phyloP scores from a whole-genome alignment of 2,113 vertebrate genomes.

The Corythaeola cristata region DNA sequence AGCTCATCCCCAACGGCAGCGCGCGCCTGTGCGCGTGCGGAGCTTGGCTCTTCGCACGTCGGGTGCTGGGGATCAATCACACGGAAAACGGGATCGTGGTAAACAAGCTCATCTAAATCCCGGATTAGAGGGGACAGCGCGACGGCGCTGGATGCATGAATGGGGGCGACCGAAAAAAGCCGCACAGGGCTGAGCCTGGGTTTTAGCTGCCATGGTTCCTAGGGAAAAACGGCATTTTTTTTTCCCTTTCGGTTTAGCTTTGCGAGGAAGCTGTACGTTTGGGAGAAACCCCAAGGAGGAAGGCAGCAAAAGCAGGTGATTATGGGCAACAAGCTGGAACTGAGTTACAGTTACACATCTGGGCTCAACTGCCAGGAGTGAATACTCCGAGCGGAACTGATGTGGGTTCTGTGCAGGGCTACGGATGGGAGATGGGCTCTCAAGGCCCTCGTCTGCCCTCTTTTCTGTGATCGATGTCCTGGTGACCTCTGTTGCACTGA shows the following conservation, averaged over 20 bases:
- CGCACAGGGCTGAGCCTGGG: not conserved
- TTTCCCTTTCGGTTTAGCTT: not conserved
- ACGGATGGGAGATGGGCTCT: not conserved
- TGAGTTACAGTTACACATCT: not conserved
- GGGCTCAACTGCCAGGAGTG: not conserved
- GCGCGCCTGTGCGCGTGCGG: accelerated
- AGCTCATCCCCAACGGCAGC: not conserved
- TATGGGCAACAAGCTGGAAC: not conserved
- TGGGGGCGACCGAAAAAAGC: not conserved
- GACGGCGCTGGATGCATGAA: not conserved
- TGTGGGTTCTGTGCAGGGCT: not conserved
- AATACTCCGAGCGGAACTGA: not conserved
- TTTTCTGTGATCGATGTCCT: not conserved
- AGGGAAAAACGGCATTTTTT: not conserved
- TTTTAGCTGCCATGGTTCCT: not conserved
- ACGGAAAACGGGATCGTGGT: slow-evolving; percentile 28
- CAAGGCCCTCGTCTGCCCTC: not conserved
- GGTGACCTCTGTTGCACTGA: not conserved
- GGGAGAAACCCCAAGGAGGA: not conserved
- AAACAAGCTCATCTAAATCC: slow-evolving; percentile 54
- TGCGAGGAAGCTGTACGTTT: not conserved
- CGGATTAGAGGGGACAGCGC: not conserved
- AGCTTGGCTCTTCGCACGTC: not conserved
- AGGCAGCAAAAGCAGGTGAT: not conserved
- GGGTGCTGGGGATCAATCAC: slow-evolving; percentile 20